Conservation (phyloP, 2,888 invertebrate genomes). For the Trissolcus brochymenae region DNA sequence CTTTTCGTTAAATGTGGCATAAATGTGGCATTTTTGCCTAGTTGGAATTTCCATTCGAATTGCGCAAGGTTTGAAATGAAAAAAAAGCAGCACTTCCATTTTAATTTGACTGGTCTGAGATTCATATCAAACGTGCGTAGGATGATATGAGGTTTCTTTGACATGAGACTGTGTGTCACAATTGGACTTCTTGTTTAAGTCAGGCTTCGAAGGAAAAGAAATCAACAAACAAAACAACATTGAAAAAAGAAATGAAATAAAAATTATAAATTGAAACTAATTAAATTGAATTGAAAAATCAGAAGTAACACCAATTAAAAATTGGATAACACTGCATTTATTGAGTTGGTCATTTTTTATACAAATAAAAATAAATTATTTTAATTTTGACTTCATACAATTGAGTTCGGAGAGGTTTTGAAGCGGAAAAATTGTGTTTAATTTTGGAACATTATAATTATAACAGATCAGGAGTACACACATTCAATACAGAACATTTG, state of each 20-base stretch:
- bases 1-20: background rate
- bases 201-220: background rate
- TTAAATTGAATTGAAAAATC: no score
- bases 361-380: no score
- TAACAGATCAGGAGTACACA: background rate
- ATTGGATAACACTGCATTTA: no score
- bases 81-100: background rate
- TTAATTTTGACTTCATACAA: no score
- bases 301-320: no score
- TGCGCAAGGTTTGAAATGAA: background rate
- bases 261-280: no score
- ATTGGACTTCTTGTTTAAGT: background rate
- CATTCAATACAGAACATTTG: background rate
- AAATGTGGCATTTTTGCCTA: background rate
- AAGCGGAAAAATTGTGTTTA: background rate
- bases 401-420: background rate
- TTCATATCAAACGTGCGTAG: slow-evolving; percentile 4
- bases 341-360: no score
- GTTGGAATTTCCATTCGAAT: no score
- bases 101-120: background rate
- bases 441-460: no score
- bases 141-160: slow-evolving; percentile 14
- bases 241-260: no score
- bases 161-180: slow-evolving; percentile 18
- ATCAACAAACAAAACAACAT: background rate